These are phyloP conservation scores for Mobula hypostoma DNA, from an alignment of 2,113 vertebrate species.

Conservation along the genomic window DNA sequence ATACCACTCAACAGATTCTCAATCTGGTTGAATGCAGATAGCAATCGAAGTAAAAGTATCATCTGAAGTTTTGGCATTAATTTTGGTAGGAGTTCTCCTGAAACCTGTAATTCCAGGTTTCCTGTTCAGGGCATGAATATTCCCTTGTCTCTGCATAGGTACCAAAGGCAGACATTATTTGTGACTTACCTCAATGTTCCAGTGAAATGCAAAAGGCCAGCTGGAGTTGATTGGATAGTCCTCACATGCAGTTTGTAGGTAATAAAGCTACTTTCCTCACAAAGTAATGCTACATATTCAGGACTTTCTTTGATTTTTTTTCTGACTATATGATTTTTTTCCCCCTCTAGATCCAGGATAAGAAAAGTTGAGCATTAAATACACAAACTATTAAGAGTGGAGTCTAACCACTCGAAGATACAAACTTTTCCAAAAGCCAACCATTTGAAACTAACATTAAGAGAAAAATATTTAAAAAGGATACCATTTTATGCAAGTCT, in stretches of 20 bases:
- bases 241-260: not conserved
- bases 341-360: not conserved
- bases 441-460: too few relatives aligned
- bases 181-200: not conserved
- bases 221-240: not conserved
- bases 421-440: too few relatives aligned
- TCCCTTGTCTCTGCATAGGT: too few relatives aligned
- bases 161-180: too few relatives aligned
- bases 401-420: too few relatives aligned
- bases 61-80: too few relatives aligned
- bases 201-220: not conserved
- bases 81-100: too few relatives aligned
- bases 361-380: not conserved
- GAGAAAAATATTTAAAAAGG: not conserved
- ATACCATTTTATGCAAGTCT: not conserved
- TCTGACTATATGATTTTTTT: not conserved
- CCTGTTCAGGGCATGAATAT: too few relatives aligned
- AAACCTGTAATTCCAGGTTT: too few relatives aligned
- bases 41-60: too few relatives aligned
- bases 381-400: not conserved
- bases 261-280: not conserved
- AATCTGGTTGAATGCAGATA: too few relatives aligned
- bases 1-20: too few relatives aligned
- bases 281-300: not conserved
- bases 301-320: not conserved